Evolutionary conservation across 2,113 vertebrate species (phyloP).

Genomic region (Gallinago undulata): DNA sequence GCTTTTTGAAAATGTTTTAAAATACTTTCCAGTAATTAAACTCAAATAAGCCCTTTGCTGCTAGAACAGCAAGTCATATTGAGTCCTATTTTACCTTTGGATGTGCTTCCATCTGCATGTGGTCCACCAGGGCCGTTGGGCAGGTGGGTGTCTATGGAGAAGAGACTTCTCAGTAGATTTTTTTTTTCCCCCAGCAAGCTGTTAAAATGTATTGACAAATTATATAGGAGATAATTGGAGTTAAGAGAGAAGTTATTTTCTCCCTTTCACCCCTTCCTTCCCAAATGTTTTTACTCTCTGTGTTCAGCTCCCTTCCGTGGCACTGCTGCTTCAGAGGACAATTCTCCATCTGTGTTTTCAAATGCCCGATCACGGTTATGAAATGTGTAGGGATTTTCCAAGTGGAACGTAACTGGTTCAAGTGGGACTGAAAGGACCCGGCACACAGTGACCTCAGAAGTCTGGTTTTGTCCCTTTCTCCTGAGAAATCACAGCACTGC

Average conservation of each 20-base stretch:
- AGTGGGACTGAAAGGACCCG: background rate
- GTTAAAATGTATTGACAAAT: constrained; percentile 20
- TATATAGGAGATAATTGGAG: background rate
- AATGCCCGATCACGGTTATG: background rate
- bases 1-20: background rate
- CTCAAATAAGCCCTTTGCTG: background rate
- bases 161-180: background rate
- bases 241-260: background rate
- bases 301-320: background rate
- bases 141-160: background rate
- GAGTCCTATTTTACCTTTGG: background rate
- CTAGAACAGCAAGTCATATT: background rate
- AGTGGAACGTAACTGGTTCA: background rate
- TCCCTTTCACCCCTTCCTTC: background rate
- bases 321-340: background rate
- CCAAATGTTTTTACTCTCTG: background rate
- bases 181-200: background rate
- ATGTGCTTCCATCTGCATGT: background rate
- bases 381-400: background rate
- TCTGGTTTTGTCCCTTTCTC: background rate
- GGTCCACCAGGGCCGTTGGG: background rate
- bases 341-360: background rate
- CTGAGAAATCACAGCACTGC: background rate
- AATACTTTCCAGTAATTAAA: background rate
- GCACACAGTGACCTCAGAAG: background rate